Conservation (phyloP, 2,888 invertebrate genomes). For the Cryptosula pallasiana region DNA sequence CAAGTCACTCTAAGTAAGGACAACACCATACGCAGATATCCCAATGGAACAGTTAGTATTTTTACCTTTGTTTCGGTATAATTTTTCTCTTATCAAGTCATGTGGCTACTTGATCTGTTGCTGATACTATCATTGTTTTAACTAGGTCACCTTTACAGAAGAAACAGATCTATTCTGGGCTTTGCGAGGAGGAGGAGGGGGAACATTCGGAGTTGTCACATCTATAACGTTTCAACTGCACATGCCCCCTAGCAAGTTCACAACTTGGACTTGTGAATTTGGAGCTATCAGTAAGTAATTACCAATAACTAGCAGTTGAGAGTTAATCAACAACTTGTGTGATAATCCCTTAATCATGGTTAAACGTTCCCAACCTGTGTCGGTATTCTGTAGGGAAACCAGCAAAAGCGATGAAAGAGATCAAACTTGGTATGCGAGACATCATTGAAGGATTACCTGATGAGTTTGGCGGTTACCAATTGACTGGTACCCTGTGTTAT, state of each 20-base stretch:
- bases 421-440: background rate
- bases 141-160: background rate
- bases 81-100: no score
- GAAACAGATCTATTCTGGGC: constrained; percentile 33
- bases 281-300: background rate
- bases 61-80: no score
- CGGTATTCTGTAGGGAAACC: no score
- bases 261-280: background rate
- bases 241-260: constrained; percentile 23
- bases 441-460: background rate
- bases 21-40: background rate
- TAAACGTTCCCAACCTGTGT: no score
- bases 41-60: background rate
- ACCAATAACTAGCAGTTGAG: no score
- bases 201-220: constrained; percentile 31
- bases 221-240: constrained; percentile 31
- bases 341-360: no score
- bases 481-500: background rate
- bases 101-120: no score
- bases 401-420: no score
- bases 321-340: no score
- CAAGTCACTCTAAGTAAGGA: constrained; percentile 22
- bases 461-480: background rate
- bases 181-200: constrained; percentile 32
- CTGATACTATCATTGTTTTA: constrained; percentile 24